A percentile compares a stretch with the other conserved stretches of the same genome.
phyloP scores from a whole-genome alignment of 2,113 vertebrate species.

The Takifugu bimaculatus region DNA sequence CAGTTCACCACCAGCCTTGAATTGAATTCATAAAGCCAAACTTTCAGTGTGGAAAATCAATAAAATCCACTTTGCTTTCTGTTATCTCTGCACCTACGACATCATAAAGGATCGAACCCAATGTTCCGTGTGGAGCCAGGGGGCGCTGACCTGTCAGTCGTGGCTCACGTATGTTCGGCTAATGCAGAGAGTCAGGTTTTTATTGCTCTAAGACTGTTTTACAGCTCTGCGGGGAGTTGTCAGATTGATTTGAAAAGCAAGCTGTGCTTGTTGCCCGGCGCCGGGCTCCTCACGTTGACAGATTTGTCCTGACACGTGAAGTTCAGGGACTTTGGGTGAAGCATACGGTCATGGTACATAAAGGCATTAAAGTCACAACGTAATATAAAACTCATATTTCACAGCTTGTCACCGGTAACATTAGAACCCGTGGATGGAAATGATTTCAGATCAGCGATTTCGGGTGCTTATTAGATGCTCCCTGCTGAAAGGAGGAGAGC shows the following conservation, averaged over 20 bases:
- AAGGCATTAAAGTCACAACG: constrained; percentile 4
- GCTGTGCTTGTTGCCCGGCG: constrained; percentile 42
- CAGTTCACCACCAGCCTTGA: not conserved
- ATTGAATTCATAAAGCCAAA: too few species aligned
- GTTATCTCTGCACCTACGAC: constrained; percentile 13
- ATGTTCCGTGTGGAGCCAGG: constrained; percentile 35
- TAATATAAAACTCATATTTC: constrained; percentile 6
- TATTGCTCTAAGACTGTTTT: constrained; percentile 62
- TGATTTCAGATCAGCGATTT: constrained; percentile 26
- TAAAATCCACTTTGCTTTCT: too few species aligned
- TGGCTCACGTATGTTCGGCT: constrained; percentile 32
- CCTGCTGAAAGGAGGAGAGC: constrained; percentile 57
- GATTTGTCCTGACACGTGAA: constrained; percentile 55
- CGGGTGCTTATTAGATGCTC: constrained; percentile 25
- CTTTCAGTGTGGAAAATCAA: too few species aligned
- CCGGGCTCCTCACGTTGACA: constrained; percentile 22
- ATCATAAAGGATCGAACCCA: constrained; percentile 25
- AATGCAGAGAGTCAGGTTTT: constrained; percentile 56
- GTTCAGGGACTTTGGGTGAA: constrained; percentile 21
- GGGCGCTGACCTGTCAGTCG: constrained; percentile 39
- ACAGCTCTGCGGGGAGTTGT: constrained; percentile 63
- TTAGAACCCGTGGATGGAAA: not conserved
- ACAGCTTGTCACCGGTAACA: not conserved
- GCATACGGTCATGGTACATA: constrained; percentile 15
- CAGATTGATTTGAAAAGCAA: constrained; percentile 71